Evolutionary conservation across 92 coral and sea anemone genomes (phyloP), one percentile per base, ranked within the genome.

Genomic region (Palythoa heliodiscus): DNA sequence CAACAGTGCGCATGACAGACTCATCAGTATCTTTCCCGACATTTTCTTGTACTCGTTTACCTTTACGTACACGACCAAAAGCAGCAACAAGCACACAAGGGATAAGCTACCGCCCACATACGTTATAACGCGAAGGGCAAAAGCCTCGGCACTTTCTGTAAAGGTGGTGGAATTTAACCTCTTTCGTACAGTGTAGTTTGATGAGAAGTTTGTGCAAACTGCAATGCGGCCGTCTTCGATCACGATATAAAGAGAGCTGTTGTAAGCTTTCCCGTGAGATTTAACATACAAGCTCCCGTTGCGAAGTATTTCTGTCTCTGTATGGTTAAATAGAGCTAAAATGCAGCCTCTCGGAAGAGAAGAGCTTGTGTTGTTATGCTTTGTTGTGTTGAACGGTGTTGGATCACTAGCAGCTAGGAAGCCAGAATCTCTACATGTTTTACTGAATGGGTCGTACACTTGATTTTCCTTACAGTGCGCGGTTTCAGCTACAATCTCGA

Each of bases 391-490:
- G 5, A n/a, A 16, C 4, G 3, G 3, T 3, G 16, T 35, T 1
- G 6, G 52, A 29, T 24, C 15, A 25, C 5, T 4, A 39, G 17
- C 71, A 22, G 16, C 19, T 10, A 12, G 16, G 19, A 60, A 7
- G 20, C 29, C 10, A 38, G 71, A 70, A 0, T 60, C 54, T 61
- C 83, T 38, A 47, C 83, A 78, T 3, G 5, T 61, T 23, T 78
- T 78, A 11, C 71, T 61, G 37, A 78, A 78, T n/a, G 83, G 83
- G 58, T 78, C 83, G 40, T 78, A 78, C 11, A 78, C 72, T 1
- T 39, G 19, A 14, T 20, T 37, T 78, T 19, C 71, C n/a, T 60
- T 23, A 78, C 83, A 78, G 35, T 40, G 55, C n/a, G 7, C 53
- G 13, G 72, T n/a, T 60, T 78, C 38, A 38, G 58, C 53, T 57